Evolutionary conservation across 35 echinoderm and acorn worm genomes (phyloP), one percentile per base, ranked within the genome.

Genomic region (Hemicentrotus pulcherrimus): DNA sequence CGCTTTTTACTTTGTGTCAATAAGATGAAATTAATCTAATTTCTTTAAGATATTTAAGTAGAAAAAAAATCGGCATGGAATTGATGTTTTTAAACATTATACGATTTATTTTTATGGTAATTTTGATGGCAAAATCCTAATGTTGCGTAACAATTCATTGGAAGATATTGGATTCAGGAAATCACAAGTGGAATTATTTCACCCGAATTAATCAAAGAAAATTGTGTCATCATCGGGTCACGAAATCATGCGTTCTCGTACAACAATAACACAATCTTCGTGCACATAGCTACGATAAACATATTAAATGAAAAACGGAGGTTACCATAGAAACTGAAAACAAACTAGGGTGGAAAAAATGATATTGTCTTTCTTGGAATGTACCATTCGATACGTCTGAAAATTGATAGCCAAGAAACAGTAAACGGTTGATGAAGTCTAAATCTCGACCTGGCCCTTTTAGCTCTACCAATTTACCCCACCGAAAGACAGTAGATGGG

Each of bases 391-490:
- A 78, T 78, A 22, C 65, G 65, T 5, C 65, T 78, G 65, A 78
- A 78, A 78, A 22, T 41, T 78, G 65, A 78, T 78, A 78, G 19
- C 65, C 22, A 28, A 78, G 65, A 78, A 78, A 78, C 65, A 78
- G 65, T 78, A 78, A 15, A 78, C 65, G 65, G 65, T 6, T 78
- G 65, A 78, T 78, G 65, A 78, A 78, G 65, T 78, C 22, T 78
- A 78, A 78, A 78, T 78, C 65, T 78, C 9, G 65, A 78, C 65
- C 65, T 78, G 65, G 19, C 65, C 22, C 65, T 78, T 18, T 22
- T 78, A 78, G 65, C 65, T 78, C 65, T 78, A 78, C 65, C 65
- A 78, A 78, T 78, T 78, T 78, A 78, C 65, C 65, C 65, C 65
- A 78, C 65, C 65, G 65, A 78, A 78, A 78, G 65, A 2, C 22